These are phyloP conservation scores for Aricia artaxerxes DNA, from an alignment of 2,888 invertebrate species.

Conservation along the genomic window DNA sequence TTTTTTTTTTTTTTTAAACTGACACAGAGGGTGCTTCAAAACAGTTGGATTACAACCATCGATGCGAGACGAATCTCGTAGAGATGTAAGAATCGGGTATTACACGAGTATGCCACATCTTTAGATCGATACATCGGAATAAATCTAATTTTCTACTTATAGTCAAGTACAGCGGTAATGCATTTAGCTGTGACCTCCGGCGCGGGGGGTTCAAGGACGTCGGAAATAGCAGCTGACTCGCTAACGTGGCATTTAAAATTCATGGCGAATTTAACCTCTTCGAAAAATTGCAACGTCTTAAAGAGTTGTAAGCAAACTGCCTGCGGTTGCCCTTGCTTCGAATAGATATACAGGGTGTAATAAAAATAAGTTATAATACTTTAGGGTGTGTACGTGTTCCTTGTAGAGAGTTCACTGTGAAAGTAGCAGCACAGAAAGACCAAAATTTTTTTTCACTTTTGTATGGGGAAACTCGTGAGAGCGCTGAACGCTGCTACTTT, in stretches of 20 bases:
- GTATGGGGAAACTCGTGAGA: no score
- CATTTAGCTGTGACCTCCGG: constrained; percentile 10
- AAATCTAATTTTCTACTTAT: constrained; percentile 30
- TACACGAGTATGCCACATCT: not conserved
- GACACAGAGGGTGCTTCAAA: no score
- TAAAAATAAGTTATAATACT: no score
- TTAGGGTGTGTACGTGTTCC: no score
- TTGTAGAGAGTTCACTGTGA: no score
- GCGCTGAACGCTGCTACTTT: no score
- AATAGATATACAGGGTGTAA: not conserved
- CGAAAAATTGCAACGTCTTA: not conserved
- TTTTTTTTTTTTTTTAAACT: no score
- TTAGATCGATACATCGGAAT: constrained; percentile 5
- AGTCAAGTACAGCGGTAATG: constrained; percentile 21
- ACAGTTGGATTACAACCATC: not conserved
- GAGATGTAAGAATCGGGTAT: not conserved
- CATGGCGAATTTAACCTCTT: not conserved
- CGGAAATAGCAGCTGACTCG: not conserved
- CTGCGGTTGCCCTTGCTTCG: not conserved
- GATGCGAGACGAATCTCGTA: not conserved
- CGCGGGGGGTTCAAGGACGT: constrained; percentile 19
- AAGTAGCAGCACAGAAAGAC: no score
- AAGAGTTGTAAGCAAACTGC: not conserved
- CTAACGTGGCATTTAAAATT: not conserved
- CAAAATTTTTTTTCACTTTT: no score